Base-by-base conservation (phyloP, 1,140 invertebrate genomes). In the Zaprionus africanus region DNA sequence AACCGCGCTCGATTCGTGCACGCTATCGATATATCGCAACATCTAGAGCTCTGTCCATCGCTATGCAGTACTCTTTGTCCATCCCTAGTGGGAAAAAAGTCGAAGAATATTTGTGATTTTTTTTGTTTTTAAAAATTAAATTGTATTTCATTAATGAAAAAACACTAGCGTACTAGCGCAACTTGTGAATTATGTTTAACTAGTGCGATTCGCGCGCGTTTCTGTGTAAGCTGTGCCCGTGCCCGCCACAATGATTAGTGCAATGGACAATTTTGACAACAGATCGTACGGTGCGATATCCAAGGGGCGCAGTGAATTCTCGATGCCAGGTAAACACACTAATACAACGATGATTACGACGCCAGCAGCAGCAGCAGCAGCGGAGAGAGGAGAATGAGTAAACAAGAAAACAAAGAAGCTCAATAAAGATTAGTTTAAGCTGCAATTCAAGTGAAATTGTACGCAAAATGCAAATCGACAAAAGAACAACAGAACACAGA, bases 191-290 rank as follows among this genome's bases (percentile, higher is more conserved):
- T 60, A 90, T 87, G 85, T 66, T 71, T 53, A 65, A 79, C 57
- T 87, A 90, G 58, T 72, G 56, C 43, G 65, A n/a, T 62, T 73
- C 65, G 63, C 56, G 74, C 82, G 69, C 73, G 66, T 46, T 46
- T 46, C n/a, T 70, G 70, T 57, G 73, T 67, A 51, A 64, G 41
- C 41, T 46, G 41, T 68, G 64, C 43, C 53, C 57, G 69, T 56
- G 82, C 58, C 71, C 79, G 60, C 72, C 71, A 79, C 70, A 81
- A 92, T 92, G 91, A 92, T 91, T 49, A 91, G 83, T 68, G 81
- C 91, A 64, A 92, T 92, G 91, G 91, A 92, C 76, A 92, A 92
- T 66, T 92, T 90, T 38, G 85, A 90, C 82, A 91, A 85, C 78
- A 79, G 91, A 75, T 92, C 91, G 56, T 92, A 92, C 63, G 91